Evolutionary conservation across 2,113 vertebrate genomes (phyloP).

Genomic region (Caranx melampygus): DNA sequence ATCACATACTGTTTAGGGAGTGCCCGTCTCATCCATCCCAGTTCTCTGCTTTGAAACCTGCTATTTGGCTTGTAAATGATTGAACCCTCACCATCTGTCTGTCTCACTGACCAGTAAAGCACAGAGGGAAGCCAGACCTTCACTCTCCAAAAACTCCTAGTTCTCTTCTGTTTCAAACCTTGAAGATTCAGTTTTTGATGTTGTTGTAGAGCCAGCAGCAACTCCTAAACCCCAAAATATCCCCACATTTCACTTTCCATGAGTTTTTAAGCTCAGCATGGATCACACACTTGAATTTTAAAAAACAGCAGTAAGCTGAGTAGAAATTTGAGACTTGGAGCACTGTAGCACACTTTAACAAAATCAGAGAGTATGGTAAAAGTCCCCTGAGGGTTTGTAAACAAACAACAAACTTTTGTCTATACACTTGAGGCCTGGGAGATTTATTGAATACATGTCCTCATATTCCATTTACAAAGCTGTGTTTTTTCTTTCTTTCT

Average conservation of each 20-base stretch:
- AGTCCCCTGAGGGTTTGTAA: neutral
- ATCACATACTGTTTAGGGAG: conserved; percentile 26
- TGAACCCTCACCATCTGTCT: conserved; percentile 46
- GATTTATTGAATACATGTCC: neutral
- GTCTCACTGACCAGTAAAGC: conserved; percentile 16
- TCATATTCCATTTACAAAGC: neutral
- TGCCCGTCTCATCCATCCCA: neutral
- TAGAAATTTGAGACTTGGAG: neutral
- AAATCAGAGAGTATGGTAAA: neutral
- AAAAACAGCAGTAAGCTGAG: conserved; percentile 1
- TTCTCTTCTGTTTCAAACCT: conserved; percentile 3
- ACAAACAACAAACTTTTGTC: neutral
- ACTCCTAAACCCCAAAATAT: neutral
- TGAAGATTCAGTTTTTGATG: neutral
- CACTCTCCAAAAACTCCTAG: neutral
- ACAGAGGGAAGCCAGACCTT: neutral
- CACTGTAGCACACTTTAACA: neutral
- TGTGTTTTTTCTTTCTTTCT: too few relatives aligned
- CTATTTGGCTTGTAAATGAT: conserved; percentile 47
- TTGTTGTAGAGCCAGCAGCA: neutral
- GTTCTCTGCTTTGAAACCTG: conserved; percentile 28
- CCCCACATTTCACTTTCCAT: neutral
- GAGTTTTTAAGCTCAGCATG: neutral
- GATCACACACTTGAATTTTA: neutral
- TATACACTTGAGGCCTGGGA: neutral